Evolutionary conservation across 1,140 invertebrate species (phyloP), one percentile per base, ranked within the genome.

Genomic region (Drosophila ficusphila): DNA sequence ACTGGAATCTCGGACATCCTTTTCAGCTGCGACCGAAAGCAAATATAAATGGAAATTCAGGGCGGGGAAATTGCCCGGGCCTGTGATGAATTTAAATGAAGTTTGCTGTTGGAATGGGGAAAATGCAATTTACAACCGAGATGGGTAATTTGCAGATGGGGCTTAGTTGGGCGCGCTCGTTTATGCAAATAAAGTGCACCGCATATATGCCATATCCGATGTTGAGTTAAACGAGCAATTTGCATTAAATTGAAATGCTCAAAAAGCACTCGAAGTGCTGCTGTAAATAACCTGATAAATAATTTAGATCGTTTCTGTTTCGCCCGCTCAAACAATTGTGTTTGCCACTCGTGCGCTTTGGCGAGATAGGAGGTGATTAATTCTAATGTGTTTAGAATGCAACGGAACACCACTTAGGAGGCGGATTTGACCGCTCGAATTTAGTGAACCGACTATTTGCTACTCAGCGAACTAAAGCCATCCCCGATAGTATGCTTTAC

Each of bases 361-460:
- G 3, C 18, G 31, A 76, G 79, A 82, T 83, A 82, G 74, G 72
- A 70, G 79, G 42, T 51, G 52, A 64, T 78, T 78, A 83, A 25
- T 57, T n/a, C 19, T 57, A 57, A 83, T 83, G 78, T 83, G 62
- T 83, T 82, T 83, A 78, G 79, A 83, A 78, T 69, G 74, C 61
- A 60, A 38, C 62, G 61, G 60, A 74, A 69, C 51, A 23, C 4
- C 39, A n/a, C 27, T n/a, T n/a, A 61, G 52, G 25, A 27, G 25
- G 16, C 44, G 25, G 54, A 70, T 46, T 38, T 16, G 8, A 38
- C 0, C 11, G 33, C 7, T 25, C 4, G 8, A 7, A 25, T n/a
- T 0, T 7, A 7, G 12, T 0, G 25, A 3, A 67, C 21, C 25
- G 67, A 48, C 16, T 39, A 29, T 4, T 34, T 27, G 0, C 2